Percentiles rank a stretch among this genome's conserved stretches.
Conservation (phyloP, 2,797 vertebrate species). For the Characodon lateralis region DNA sequence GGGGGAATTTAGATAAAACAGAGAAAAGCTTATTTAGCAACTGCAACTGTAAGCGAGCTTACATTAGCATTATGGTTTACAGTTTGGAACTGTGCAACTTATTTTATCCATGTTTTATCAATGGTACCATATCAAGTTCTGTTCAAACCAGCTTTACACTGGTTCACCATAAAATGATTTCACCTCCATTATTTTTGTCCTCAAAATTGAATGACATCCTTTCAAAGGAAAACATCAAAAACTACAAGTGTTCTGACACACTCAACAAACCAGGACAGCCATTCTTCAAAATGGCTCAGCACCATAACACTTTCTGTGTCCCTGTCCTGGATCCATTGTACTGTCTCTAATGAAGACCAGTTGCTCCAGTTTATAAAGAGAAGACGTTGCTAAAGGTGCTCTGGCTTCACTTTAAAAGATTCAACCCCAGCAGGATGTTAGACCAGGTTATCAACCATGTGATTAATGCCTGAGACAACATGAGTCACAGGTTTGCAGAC, state of each 20-base stretch:
- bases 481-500: constrained; percentile 5
- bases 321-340: constrained; percentile 19
- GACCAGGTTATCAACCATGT: constrained; percentile 4
- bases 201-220: neutral
- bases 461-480: neutral
- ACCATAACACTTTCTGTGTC: neutral
- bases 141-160: neutral
- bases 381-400: constrained; percentile 12
- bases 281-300: constrained; percentile 36
- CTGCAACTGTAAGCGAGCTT: neutral
- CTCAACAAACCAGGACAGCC: constrained; percentile 15
- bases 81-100: neutral
- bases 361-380: constrained; percentile 23
- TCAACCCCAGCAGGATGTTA: constrained; percentile 26
- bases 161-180: neutral
- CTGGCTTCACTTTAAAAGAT: constrained; percentile 29
- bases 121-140: neutral
- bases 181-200: constrained; percentile 1
- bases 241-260: neutral
- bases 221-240: constrained; percentile 2
- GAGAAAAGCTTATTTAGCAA: neutral
- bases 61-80: neutral
- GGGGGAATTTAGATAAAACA: neutral
- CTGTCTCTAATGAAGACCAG: constrained; percentile 10
- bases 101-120: neutral